Evolutionary conservation across 2,888 invertebrate species (phyloP).

Genomic region (Serripes groenlandicus): DNA sequence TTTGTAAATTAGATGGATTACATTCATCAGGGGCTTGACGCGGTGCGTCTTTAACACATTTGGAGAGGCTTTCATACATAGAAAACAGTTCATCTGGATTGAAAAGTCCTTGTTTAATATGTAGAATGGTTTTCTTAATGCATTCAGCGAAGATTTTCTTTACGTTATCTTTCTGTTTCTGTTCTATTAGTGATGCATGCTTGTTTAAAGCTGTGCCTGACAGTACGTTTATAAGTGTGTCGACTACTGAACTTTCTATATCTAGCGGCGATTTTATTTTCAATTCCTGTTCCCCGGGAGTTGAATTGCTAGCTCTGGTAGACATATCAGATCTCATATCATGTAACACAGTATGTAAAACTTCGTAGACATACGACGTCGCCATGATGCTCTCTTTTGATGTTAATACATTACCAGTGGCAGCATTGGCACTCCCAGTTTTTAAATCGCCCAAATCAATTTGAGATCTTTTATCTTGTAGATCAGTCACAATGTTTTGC

Average conservation of each 20-base stretch:
- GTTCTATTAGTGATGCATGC: slow-evolving; percentile 18
- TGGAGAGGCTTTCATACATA: slow-evolving; percentile 32
- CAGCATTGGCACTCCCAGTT: slow-evolving; percentile 8
- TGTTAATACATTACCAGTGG: slow-evolving; percentile 13
- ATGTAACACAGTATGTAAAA: slow-evolving; percentile 49
- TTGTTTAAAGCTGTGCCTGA: slow-evolving; percentile 21
- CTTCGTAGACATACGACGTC: slow-evolving; percentile 52
- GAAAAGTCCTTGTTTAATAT: slow-evolving; percentile 49
- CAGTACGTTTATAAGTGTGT: slow-evolving; percentile 22
- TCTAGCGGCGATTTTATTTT: slow-evolving; percentile 1
- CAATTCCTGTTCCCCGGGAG: neutral
- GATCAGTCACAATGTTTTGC: slow-evolving; percentile 66
- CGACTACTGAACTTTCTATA: neutral
- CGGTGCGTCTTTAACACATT: slow-evolving; percentile 21
- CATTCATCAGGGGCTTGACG: neutral
- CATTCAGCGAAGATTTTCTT: slow-evolving; percentile 53
- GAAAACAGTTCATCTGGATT: slow-evolving; percentile 30
- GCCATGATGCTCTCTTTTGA: slow-evolving; percentile 47
- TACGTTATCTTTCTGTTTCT: slow-evolving; percentile 45
- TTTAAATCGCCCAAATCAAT: slow-evolving; percentile 43
- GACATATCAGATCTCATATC: slow-evolving; percentile 51
- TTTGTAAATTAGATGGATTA: slow-evolving; percentile 15
- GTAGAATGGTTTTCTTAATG: slow-evolving; percentile 48
- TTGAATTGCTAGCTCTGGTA: neutral
- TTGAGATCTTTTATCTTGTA: slow-evolving; percentile 65